phyloP scores from a whole-genome alignment of 2,113 vertebrate species.

The Eonycteris spelaea region DNA sequence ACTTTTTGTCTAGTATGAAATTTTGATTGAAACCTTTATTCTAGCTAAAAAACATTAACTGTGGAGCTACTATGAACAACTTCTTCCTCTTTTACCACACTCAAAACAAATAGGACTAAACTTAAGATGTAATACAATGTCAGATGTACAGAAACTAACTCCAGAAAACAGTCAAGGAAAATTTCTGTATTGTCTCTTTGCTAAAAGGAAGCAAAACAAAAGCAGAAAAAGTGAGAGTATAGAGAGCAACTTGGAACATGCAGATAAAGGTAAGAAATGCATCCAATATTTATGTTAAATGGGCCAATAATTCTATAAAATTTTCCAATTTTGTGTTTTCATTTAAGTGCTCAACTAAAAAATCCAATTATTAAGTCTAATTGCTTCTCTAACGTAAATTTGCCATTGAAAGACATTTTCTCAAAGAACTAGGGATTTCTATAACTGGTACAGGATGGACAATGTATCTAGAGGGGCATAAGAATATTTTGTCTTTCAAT shows the following conservation, averaged over 20 bases:
- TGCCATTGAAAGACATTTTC: background rate
- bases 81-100: background rate
- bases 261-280: background rate
- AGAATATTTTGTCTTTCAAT: background rate
- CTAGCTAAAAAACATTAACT: constrained; percentile 12
- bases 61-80: background rate
- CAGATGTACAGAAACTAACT: background rate
- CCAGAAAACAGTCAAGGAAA: background rate
- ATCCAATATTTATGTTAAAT: background rate
- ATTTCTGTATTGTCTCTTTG: background rate
- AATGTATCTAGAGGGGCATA: rapidly evolving
- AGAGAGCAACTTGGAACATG: background rate
- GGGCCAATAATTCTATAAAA: background rate
- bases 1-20: background rate
- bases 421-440: background rate
- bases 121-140: background rate
- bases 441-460: background rate
- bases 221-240: background rate
- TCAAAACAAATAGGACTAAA: background rate
- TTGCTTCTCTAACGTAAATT: background rate
- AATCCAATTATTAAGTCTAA: background rate
- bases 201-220: background rate
- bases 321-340: background rate
- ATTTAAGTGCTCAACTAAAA: background rate
- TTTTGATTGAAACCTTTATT: background rate